Evolutionary conservation across 1,140 invertebrate genomes (phyloP).

Genomic region (Drosophila elegans): DNA sequence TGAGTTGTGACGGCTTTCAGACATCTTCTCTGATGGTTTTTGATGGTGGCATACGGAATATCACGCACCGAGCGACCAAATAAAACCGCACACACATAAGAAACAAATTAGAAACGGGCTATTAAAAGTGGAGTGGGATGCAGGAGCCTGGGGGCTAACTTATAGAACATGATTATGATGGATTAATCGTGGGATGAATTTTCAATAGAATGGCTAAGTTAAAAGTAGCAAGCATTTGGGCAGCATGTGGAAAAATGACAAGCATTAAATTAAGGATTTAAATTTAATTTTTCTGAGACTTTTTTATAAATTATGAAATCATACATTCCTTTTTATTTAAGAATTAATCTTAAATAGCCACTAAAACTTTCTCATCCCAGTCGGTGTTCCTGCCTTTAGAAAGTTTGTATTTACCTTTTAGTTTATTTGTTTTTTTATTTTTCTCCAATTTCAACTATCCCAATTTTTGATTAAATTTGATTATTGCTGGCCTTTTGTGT

Average conservation of each 20-base stretch:
- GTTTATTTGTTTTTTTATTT: slow-evolving; percentile 7
- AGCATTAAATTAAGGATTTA: too few relatives aligned
- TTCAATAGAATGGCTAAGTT: neutral
- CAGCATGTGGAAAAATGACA: neutral
- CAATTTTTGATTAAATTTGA: slow-evolving; percentile 51
- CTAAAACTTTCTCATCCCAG: slow-evolving; percentile 1
- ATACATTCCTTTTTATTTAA: too few relatives aligned
- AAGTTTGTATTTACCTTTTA: slow-evolving; percentile 11
- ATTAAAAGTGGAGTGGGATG: slow-evolving; percentile 46
- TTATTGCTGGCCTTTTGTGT: slow-evolving; percentile 39
- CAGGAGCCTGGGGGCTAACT: neutral
- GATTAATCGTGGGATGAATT: slow-evolving; percentile 30
- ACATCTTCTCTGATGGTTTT: slow-evolving; percentile 32
- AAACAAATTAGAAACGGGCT: slow-evolving; percentile 44
- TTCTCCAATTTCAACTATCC: slow-evolving; percentile 33
- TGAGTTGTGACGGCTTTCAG: slow-evolving; percentile 44
- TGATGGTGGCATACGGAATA: slow-evolving; percentile 35
- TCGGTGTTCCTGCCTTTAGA: neutral
- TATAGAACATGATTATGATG: slow-evolving; percentile 39
- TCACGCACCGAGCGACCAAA: slow-evolving; percentile 2
- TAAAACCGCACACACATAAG: slow-evolving; percentile 23
- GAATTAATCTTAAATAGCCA: too few relatives aligned
- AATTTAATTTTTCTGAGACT: too few relatives aligned
- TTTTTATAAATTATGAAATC: too few relatives aligned
- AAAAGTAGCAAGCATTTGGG: neutral